These are phyloP conservation scores for Strix uralensis DNA, from an alignment of 2,113 vertebrate genomes.

Conservation along the genomic window DNA sequence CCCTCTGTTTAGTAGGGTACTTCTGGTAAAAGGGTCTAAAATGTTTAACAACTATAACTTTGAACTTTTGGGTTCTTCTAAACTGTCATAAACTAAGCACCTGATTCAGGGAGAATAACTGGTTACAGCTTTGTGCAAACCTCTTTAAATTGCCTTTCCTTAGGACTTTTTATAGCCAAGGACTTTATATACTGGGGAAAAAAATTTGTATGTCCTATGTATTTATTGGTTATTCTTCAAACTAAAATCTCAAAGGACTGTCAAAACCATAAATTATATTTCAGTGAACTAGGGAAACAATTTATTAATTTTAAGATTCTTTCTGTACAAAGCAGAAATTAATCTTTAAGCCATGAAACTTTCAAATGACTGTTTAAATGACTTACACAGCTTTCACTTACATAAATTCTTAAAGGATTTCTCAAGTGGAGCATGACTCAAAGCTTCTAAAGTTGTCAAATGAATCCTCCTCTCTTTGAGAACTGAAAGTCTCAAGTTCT, in stretches of 20 bases:
- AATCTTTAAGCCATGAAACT: background rate
- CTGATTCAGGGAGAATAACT: background rate
- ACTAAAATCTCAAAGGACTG: background rate
- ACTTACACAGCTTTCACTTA: background rate
- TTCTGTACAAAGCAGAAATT: background rate
- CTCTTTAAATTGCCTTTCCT: background rate
- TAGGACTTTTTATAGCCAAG: background rate
- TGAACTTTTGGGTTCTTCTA: constrained; percentile 14
- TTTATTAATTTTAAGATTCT: background rate
- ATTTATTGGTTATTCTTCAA: background rate
- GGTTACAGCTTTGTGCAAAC: background rate
- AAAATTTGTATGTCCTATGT: background rate
- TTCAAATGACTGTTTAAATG: background rate
- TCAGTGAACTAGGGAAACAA: background rate
- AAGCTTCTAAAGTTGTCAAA: background rate
- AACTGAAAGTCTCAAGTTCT: background rate
- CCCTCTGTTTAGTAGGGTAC: background rate
- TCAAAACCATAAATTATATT: background rate
- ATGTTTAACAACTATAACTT: constrained; percentile 14
- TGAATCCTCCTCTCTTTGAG: background rate
- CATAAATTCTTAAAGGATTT: background rate
- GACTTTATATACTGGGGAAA: background rate
- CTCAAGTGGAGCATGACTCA: background rate
- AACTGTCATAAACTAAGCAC: constrained; percentile 25
- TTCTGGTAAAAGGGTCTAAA: constrained; percentile 26